Base-by-base conservation (phyloP, 2,888 invertebrate species). In the Dichetophora obliterata region DNA sequence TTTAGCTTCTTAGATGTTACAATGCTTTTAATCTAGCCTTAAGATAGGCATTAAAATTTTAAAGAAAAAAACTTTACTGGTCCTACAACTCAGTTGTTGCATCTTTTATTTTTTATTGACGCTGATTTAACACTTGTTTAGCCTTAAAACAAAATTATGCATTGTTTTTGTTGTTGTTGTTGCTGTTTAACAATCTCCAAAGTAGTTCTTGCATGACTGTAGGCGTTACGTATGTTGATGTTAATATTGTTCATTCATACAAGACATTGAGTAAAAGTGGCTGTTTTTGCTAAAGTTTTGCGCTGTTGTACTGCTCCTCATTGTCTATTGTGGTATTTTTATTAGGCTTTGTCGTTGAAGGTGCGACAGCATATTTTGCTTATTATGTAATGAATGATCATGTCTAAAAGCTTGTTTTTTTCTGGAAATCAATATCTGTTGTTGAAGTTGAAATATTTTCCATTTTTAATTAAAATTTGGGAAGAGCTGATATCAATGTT, bases 261-360 rank as follows among this genome's bases (percentile, higher is more conserved):
- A 43, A 43, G 43, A 43, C 43, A 43, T 43, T 43, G 43, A 43
- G 43, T 43, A 43, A 43, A 43, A 43, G 43, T 43, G 43, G 11
- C 14, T 11, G 43, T 43, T 43, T 43, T 43, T 8, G 37, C 37
- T 6, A 8, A 37, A 37, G 37, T 8, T 37, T 37, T 6, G 6
- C 37, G 4, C 8, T 43, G 11, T 43, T 2, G 14, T 11, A 43
- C 43, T 43, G 43, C 43, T 43, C 43, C 43, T 43, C 11, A 43
- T 43, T 43, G 43, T 43, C n/a, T n/a, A 43, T 14, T 43, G 43
- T 43, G 43, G 43, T 43, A 83, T 82, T 83, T 83, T 83, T 82
- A 84, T 84, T 82, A 79, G 77, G 79, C 82, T 83, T 83, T 75
- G 81, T 81, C 79, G 80, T 79, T 82, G 76, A 27, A 84, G 54